Evolutionary conservation across 1,140 invertebrate genomes (phyloP).

Genomic region (Drosophila baimaii): DNA sequence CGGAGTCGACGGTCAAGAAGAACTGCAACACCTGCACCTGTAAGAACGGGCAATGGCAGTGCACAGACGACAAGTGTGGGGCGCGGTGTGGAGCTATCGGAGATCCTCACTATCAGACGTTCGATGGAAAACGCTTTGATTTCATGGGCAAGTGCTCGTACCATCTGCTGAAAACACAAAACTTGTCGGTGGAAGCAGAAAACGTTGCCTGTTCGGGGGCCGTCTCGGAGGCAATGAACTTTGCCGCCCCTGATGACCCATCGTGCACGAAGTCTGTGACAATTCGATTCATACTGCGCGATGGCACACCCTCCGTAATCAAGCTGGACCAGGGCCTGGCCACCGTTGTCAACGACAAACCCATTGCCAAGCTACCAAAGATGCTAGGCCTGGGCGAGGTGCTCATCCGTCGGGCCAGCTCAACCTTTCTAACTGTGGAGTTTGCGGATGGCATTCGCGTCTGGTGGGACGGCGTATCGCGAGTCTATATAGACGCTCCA

Average conservation of each 20-base stretch:
- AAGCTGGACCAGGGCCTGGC: conserved; percentile 90
- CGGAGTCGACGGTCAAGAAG: conserved; percentile 89
- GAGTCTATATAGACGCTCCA: conserved; percentile 92
- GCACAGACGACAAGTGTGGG: conserved; percentile 90
- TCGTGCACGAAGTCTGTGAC: conserved; percentile 93
- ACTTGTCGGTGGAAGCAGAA: conserved; percentile 91
- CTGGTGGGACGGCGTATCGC: conserved; percentile 93
- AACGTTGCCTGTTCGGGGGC: conserved; percentile 92
- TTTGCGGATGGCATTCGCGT: conserved; percentile 91
- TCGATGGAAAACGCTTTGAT: conserved; percentile 93
- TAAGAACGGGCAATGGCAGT: conserved; percentile 89
- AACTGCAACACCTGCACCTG: conserved; percentile 91
- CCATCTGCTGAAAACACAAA: conserved; percentile 88
- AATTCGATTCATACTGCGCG: conserved; percentile 85
- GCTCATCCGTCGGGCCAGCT: conserved; percentile 89
- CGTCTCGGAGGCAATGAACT: conserved; percentile 90
- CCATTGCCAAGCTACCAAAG: conserved; percentile 88
- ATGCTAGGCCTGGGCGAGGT: conserved; percentile 86
- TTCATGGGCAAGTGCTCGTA: conserved; percentile 96
- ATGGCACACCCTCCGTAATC: conserved; percentile 85
- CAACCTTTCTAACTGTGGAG: conserved; percentile 89
- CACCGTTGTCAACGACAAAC: conserved; percentile 89
- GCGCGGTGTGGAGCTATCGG: conserved; percentile 92
- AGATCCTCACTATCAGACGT: conserved; percentile 95
- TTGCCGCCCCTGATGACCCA: conserved; percentile 86